phyloP scores from a whole-genome alignment of 2,797 vertebrate genomes.

The Amblyraja radiata region DNA sequence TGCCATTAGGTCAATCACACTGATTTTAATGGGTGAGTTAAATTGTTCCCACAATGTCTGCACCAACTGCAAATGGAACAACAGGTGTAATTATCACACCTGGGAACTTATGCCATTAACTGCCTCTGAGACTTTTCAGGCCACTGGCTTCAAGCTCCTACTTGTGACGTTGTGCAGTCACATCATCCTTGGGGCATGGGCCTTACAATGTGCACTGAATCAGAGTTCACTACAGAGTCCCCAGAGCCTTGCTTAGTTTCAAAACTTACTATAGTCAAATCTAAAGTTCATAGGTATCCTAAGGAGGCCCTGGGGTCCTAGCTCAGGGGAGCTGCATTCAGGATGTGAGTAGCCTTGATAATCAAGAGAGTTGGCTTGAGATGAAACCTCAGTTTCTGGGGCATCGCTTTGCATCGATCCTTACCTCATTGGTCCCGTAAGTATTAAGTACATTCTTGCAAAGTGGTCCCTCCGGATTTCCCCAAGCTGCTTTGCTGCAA shows the following conservation, averaged over 20 bases:
- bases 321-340: not conserved
- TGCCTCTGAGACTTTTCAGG: no score
- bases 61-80: not conserved
- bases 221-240: no score
- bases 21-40: not conserved
- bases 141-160: no score
- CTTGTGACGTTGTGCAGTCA: no score
- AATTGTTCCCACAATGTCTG: not conserved
- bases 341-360: not conserved
- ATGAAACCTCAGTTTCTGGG: not conserved
- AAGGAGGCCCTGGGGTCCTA: not conserved
- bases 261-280: no score
- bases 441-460: not conserved
- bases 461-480: not conserved
- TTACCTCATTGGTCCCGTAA: no score
- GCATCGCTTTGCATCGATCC: not conserved
- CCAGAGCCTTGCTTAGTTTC: no score
- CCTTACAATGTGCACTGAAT: no score
- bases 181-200: no score
- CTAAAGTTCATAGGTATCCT: no score
- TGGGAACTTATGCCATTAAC: no score
- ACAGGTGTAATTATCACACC: not conserved
- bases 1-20: not conserved
- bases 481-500: not conserved
- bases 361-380: not conserved